A percentile compares a stretch with the other conserved stretches of the same genome.
Evolutionary conservation across 2,888 invertebrate species (phyloP).

Genomic region (Arge pagana): DNA sequence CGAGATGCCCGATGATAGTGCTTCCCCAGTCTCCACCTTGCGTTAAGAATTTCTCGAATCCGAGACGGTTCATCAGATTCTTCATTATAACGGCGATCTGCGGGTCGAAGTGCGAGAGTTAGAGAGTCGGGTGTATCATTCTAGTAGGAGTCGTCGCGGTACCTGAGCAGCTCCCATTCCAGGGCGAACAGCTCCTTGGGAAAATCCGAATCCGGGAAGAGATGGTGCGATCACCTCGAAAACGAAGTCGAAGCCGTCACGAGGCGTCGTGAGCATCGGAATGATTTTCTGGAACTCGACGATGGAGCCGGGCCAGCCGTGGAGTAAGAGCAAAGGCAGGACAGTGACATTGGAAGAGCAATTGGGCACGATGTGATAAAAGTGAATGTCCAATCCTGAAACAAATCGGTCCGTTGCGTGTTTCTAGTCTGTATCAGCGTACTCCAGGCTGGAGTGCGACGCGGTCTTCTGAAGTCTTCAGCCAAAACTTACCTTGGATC

Average conservation of each 20-base stretch:
- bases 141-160: too few relatives aligned
- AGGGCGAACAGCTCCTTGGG: conserved; percentile 55
- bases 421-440: too few relatives aligned
- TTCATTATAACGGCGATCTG: conserved; percentile 40
- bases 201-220: conserved; percentile 63
- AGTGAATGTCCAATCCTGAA: too few relatives aligned
- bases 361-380: conserved; percentile 59
- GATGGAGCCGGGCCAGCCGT: conserved; percentile 61
- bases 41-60: conserved; percentile 54
- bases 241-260: conserved; percentile 31
- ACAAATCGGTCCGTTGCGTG: too few relatives aligned
- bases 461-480: too few relatives aligned
- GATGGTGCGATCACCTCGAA: conserved; percentile 57
- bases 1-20: conserved; percentile 53
- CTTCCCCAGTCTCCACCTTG: conserved; percentile 64
- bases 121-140: too few relatives aligned
- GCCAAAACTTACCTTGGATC: too few relatives aligned
- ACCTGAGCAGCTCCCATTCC: conserved; percentile 44
- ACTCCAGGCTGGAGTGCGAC: too few relatives aligned
- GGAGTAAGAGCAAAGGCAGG: conserved; percentile 57
- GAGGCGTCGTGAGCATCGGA: conserved; percentile 42
- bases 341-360: conserved; percentile 47
- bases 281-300: too few relatives aligned
- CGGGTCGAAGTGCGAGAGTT: too few relatives aligned
- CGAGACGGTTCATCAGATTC: conserved; percentile 58